Conservation (phyloP, 2,888 invertebrate genomes). For the Chaitophorus viminalis region DNA sequence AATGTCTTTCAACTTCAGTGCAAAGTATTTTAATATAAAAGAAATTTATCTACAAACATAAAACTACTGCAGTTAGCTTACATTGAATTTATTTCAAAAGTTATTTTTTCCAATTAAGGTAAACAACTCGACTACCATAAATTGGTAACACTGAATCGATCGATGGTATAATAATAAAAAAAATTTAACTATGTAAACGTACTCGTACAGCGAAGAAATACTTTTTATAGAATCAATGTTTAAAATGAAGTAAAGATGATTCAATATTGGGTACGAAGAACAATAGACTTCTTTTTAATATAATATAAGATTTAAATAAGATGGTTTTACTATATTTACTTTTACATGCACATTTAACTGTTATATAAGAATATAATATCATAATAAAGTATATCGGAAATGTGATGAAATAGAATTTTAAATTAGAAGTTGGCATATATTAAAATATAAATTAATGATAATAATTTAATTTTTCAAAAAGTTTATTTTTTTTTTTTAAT, state of each 20-base stretch:
- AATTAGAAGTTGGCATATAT: too few relatives aligned
- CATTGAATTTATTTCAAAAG: background rate
- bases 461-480: too few relatives aligned
- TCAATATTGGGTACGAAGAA: background rate
- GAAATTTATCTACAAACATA: background rate
- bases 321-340: too few relatives aligned
- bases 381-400: too few relatives aligned
- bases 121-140: background rate
- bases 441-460: too few relatives aligned
- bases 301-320: too few relatives aligned
- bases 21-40: background rate
- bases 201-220: background rate
- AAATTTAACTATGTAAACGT: background rate
- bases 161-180: background rate
- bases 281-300: too few relatives aligned
- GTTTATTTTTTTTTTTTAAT: too few relatives aligned
- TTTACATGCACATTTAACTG: too few relatives aligned
- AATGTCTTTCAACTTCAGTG: background rate
- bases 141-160: background rate
- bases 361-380: too few relatives aligned
- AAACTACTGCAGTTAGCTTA: background rate
- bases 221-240: constrained; percentile 27
- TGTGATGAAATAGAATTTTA: too few relatives aligned
- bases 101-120: constrained; percentile 1
- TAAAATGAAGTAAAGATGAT: constrained; percentile 2